Conservation (phyloP, 2,113 vertebrate genomes). For the Okapia johnstoni region DNA sequence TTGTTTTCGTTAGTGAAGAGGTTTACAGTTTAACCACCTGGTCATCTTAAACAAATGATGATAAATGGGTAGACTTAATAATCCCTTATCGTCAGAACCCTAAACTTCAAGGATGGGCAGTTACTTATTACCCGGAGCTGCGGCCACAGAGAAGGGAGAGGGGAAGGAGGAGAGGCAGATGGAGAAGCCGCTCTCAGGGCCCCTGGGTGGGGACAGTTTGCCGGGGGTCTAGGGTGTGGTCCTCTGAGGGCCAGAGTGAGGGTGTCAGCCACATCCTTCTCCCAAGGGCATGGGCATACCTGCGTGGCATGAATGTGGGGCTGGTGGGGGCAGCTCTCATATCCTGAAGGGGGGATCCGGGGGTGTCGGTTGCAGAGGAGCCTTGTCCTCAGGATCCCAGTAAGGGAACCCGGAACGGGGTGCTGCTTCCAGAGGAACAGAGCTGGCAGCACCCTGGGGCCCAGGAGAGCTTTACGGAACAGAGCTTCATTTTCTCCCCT, state of each 20-base stretch:
- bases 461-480: background rate
- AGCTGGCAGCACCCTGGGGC: background rate
- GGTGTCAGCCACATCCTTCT: too few species aligned
- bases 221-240: background rate
- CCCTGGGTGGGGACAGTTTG: background rate
- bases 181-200: background rate
- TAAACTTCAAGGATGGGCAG: constrained; percentile 52
- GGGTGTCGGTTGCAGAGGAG: rapidly evolving
- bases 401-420: too few species aligned
- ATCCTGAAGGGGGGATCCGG: background rate
- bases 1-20: constrained; percentile 18
- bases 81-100: constrained; percentile 14
- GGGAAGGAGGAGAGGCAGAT: background rate
- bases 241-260: background rate
- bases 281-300: background rate
- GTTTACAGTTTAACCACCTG: constrained; percentile 52
- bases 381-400: background rate
- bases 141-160: background rate
- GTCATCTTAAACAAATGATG: constrained; percentile 48
- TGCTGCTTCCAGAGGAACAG: background rate
- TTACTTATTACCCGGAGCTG: constrained; percentile 56
- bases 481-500: too few species aligned
- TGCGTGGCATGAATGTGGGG: background rate
- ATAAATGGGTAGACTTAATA: constrained; percentile 20
- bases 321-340: background rate